phyloP scores from a whole-genome alignment of 2,888 invertebrate species.

The Esperia sulphurella region DNA sequence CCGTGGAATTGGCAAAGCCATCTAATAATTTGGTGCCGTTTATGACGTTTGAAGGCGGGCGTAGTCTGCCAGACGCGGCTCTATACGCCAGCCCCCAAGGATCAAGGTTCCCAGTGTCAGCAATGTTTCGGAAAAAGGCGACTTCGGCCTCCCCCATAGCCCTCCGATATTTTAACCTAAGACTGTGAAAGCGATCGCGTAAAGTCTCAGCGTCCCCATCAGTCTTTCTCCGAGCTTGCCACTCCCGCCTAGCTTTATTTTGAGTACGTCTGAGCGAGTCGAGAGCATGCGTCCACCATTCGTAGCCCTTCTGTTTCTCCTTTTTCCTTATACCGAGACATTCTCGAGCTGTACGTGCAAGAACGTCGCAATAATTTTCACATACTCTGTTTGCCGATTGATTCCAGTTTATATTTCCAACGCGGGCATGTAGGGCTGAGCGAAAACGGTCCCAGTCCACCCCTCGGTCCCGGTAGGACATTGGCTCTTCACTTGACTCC shows the following conservation, averaged over 20 bases:
- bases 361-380: neutral
- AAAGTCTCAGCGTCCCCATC: neutral
- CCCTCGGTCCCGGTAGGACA: neutral
- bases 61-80: constrained; percentile 14
- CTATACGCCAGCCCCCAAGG: constrained; percentile 19
- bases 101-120: constrained; percentile 13
- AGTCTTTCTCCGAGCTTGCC: constrained; percentile 9
- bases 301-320: constrained; percentile 6
- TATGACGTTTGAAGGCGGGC: constrained; percentile 16
- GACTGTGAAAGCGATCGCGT: neutral
- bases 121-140: neutral
- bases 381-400: constrained; percentile 3
- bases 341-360: constrained; percentile 3
- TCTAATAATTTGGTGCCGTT: constrained; percentile 11
- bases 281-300: constrained; percentile 15
- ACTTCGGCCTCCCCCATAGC: constrained; percentile 7
- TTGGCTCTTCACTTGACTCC: neutral
- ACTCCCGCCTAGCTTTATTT: constrained; percentile 3
- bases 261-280: constrained; percentile 1
- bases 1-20: constrained; percentile 7
- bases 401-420: neutral
- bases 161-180: neutral
- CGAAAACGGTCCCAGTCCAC: constrained; percentile 1
- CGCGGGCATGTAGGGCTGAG: neutral
- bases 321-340: constrained; percentile 2